Base-by-base conservation (phyloP, 1,140 invertebrate genomes). In the Ceratosolen fusciceps region DNA sequence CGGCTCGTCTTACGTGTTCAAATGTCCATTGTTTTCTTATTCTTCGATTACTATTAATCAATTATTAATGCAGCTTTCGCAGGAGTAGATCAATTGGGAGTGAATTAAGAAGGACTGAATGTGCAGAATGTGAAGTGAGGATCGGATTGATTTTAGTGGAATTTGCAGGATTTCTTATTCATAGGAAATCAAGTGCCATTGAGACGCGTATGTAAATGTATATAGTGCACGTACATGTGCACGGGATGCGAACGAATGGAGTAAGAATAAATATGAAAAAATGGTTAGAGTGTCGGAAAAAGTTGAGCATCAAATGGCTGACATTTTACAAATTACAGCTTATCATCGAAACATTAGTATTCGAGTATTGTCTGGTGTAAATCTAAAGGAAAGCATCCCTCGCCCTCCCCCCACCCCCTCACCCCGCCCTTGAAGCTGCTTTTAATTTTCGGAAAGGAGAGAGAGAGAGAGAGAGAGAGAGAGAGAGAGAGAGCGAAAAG, bases 321-420 rank as follows among this genome's bases (percentile, higher is more conserved):
- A 34, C 58, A 34, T 34, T n/a, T n/a, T n/a, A n/a, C n/a, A 62
- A 62, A 34, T 62, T 29, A 12, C 5, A 10, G 1, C 16, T 62
- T 62, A 62, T 62, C 26, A 62, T 19, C 1, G 58, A 62, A 62
- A 4, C 29, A 34, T 62, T 62, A 34, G 58, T 62, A 62, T 62
- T 62, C 29, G 24, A 14, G 26, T 34, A 62, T 62, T 34, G 29
- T 62, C 34, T 19, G 16, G 8, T 2, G 8, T 62, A 34, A 34
- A 19, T 34, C 19, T 16, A 52, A 62, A 31, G 2, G 12, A 62
- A 62, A 62, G 2, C 19, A 34, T 19, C 29, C 0, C 3, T n/a
- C n/a, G n/a, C n/a, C n/a, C n/a, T n/a, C n/a, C n/a, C n/a, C n/a
- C n/a, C n/a, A n/a, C n/a, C n/a, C n/a, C n/a, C n/a, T n/a, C n/a